Evolutionary conservation across 2,888 invertebrate genomes (phyloP).

Genomic region (Muschampia staudingeri): DNA sequence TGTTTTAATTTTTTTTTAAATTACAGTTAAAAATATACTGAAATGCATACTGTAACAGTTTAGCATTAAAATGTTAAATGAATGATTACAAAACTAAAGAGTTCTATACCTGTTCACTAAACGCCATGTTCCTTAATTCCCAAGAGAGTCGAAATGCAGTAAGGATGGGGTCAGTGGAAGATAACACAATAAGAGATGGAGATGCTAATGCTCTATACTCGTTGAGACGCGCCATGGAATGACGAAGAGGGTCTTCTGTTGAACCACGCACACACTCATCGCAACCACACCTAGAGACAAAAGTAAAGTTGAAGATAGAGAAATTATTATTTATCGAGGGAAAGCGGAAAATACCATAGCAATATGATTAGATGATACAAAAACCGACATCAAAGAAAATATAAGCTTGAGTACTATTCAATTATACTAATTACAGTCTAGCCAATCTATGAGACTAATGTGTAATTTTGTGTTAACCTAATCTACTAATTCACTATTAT

Average conservation of each 20-base stretch:
- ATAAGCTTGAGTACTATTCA: too few species aligned
- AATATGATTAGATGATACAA: not conserved
- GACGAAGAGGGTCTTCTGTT: constrained; percentile 94
- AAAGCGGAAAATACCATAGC: not conserved
- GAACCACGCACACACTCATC: constrained; percentile 96
- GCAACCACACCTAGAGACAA: constrained; percentile 95
- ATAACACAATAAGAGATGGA: constrained; percentile 98
- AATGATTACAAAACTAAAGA: not conserved
- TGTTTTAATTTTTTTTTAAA: constrained; percentile 68
- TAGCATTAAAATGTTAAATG: too few species aligned
- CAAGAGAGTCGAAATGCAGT: constrained; percentile 99
- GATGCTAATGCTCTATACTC: constrained; percentile 98
- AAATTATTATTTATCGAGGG: not conserved
- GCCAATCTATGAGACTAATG: too few species aligned
- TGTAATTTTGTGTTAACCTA: too few species aligned
- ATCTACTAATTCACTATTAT: too few species aligned
- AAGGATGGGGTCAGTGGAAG: constrained; percentile 97
- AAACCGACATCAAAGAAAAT: not conserved
- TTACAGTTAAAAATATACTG: not conserved
- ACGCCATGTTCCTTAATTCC: constrained; percentile 97
- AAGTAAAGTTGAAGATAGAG: not conserved
- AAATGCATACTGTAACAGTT: not conserved
- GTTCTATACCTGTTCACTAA: constrained; percentile 92
- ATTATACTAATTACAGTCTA: too few species aligned
- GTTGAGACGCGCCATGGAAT: constrained; percentile 97